phyloP scores from a whole-genome alignment of 2,113 vertebrate species.

The Ranitomeya variabilis region DNA sequence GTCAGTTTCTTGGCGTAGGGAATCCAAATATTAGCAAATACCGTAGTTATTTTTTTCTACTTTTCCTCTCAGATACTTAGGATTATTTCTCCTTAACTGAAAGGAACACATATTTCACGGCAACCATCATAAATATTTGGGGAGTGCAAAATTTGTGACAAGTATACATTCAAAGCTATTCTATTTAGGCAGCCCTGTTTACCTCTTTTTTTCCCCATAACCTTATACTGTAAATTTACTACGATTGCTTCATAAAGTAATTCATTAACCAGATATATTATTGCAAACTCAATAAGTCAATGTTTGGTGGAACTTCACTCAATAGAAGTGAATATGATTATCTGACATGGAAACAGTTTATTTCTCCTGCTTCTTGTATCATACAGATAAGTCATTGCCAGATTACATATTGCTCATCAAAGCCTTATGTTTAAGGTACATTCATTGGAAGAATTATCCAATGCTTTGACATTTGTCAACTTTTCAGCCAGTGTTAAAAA shows the following conservation, averaged over 20 bases:
- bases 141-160: conserved; percentile 34
- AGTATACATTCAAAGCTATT: conserved; percentile 16
- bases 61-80: conserved; percentile 65
- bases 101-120: conserved; percentile 62
- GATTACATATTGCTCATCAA: neutral
- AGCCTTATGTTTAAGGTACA: no score
- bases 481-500: no score
- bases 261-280: neutral
- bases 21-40: conserved; percentile 71
- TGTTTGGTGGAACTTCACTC: neutral
- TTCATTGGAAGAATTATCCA: no score
- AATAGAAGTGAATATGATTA: neutral
- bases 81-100: conserved; percentile 67
- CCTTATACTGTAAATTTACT: neutral
- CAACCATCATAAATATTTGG: conserved; percentile 65
- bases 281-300: neutral
- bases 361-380: neutral
- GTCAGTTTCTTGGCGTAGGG: conserved; percentile 68
- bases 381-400: neutral
- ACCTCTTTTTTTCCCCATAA: neutral
- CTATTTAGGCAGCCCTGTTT: neutral
- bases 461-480: neutral
- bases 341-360: neutral
- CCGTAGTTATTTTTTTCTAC: conserved; percentile 67
- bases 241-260: neutral